These are phyloP conservation scores for Rousettus leschenaultii DNA, from an alignment of 2,113 vertebrate species.

Conservation along the genomic window DNA sequence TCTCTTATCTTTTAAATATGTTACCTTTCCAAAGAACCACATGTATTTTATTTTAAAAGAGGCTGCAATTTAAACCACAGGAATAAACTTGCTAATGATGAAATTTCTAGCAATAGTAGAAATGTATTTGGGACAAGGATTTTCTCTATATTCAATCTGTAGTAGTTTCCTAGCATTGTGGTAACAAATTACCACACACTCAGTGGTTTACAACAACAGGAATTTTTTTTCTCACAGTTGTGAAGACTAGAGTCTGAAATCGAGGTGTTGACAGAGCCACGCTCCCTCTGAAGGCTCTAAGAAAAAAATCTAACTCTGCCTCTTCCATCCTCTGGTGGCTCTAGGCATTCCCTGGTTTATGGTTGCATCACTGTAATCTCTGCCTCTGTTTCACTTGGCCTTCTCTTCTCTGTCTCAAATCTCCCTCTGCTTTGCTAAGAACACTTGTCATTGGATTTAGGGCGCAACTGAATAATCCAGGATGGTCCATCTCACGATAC, in stretches of 20 bases:
- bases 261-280: not conserved
- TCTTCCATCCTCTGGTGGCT: not conserved
- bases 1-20: slow-evolving; percentile 32
- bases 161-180: not conserved
- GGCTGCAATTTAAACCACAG: not conserved
- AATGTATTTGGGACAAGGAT: not conserved
- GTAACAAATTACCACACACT: not conserved
- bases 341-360: not conserved
- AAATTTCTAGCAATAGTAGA: not conserved
- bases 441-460: not conserved
- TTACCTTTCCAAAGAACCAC: not conserved
- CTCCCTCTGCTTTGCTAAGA: not conserved
- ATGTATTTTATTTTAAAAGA: slow-evolving; percentile 12
- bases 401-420: not conserved
- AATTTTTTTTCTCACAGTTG: not conserved
- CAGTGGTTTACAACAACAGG: not conserved
- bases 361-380: not conserved
- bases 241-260: not conserved
- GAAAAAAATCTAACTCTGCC: too few species aligned
- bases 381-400: not conserved
- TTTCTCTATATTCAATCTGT: not conserved
- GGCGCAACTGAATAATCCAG: not conserved
- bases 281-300: too few species aligned
- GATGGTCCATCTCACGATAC: not conserved
- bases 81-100: not conserved